Percentiles rank a stretch among this genome's conserved stretches.
Evolutionary conservation across 2,888 invertebrate species (phyloP).

Genomic region (Microctonus hyperodae): DNA sequence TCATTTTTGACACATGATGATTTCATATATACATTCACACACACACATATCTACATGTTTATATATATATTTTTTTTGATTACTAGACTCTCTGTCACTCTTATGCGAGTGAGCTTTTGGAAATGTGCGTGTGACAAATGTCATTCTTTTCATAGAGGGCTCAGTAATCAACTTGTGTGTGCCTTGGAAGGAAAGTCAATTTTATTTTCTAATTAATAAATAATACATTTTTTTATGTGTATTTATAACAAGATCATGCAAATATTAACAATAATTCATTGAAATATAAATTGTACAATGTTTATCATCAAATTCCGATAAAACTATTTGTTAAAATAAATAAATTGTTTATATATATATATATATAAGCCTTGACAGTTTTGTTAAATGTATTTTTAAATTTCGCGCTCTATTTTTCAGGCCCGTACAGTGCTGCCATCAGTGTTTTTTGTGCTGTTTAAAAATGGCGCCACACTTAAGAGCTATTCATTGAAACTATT

Average conservation of each 20-base stretch:
- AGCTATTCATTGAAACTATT: neutral
- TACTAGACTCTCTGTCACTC: neutral
- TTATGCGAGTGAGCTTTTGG: neutral
- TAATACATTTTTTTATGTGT: no score
- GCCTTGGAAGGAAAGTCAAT: neutral
- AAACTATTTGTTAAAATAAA: no score
- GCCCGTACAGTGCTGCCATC: slow-evolving; percentile 3
- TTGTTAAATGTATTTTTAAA: neutral
- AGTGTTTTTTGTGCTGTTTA: neutral
- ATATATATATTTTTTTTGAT: no score
- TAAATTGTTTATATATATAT: neutral
- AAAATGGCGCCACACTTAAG: neutral
- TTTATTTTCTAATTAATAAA: no score
- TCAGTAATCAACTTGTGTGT: neutral
- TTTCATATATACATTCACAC: no score
- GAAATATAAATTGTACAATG: no score
- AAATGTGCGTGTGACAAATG: slow-evolving; percentile 4
- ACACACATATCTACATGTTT: no score
- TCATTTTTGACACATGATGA: slow-evolving; percentile 28
- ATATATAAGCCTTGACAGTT: neutral
- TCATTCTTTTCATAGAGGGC: slow-evolving; percentile 1
- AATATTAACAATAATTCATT: no score
- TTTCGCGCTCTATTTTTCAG: neutral
- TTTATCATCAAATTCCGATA: no score
- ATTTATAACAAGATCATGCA: no score